These are phyloP conservation scores for Porites lutea DNA, from an alignment of 64 coral and sea anemone species.

Conservation along the genomic window DNA sequence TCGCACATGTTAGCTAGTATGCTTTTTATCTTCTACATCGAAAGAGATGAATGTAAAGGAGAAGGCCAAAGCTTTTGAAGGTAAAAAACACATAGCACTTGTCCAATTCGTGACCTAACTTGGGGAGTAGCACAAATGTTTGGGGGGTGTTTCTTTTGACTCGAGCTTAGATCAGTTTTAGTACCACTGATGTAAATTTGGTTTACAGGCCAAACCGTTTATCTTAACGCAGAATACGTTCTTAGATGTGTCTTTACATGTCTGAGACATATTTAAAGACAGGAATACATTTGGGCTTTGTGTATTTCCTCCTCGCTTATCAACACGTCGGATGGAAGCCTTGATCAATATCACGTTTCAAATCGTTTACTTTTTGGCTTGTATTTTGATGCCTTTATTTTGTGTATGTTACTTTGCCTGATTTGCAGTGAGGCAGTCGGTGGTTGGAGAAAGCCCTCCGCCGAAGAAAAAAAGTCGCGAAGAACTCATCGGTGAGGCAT, in stretches of 20 bases:
- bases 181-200: background rate
- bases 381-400: background rate
- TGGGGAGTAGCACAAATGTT: slow-evolving; percentile 1
- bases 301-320: background rate
- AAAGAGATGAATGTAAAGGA: slow-evolving; percentile 32
- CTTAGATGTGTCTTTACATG: background rate
- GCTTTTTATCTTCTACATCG: background rate
- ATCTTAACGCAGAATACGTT: slow-evolving; percentile 8
- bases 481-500: background rate
- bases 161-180: background rate
- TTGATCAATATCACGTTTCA: background rate
- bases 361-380: background rate
- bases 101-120: background rate
- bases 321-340: background rate
- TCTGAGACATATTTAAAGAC: background rate
- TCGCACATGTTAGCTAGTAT: background rate
- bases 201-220: background rate
- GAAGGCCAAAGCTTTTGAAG: slow-evolving; percentile 38
- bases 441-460: slow-evolving; percentile 12
- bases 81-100: background rate
- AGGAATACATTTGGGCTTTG: background rate
- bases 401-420: background rate
- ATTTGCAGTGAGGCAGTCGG: background rate
- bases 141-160: slow-evolving; percentile 8
- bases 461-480: slow-evolving; percentile 30